Evolutionary conservation across 2,113 vertebrate genomes (phyloP).

Genomic region (Heloderma charlesbogerti): DNA sequence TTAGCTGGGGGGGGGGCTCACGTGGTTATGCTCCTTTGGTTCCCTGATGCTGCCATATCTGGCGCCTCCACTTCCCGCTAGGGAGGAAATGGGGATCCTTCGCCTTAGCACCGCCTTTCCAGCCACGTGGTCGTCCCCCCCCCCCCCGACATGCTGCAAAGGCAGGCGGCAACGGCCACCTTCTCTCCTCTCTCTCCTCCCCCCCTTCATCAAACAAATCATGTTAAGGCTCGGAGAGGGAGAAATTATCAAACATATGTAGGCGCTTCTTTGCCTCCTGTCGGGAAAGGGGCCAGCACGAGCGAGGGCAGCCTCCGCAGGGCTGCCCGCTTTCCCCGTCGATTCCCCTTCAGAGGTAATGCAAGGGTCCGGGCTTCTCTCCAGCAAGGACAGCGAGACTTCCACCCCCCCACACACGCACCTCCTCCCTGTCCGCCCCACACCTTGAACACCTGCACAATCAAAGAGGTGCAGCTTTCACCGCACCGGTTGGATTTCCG

Average conservation of each 20-base stretch:
- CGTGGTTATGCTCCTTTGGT: constrained; percentile 60
- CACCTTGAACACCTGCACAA: not conserved
- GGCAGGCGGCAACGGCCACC: not conserved
- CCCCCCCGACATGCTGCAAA: not conserved
- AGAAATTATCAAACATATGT: constrained; percentile 33
- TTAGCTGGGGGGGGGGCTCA: constrained; percentile 54
- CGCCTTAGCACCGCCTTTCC: constrained; percentile 31
- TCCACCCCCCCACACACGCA: too few species aligned
- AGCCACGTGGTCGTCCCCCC: not conserved
- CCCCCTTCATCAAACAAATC: constrained; percentile 56
- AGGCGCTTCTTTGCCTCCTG: constrained; percentile 47
- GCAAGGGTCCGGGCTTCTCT: not conserved
- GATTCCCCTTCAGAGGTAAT: not conserved
- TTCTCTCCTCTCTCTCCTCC: constrained; percentile 52
- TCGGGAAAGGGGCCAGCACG: constrained; percentile 24
- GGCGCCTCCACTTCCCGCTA: constrained; percentile 33
- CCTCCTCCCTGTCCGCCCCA: too few species aligned
- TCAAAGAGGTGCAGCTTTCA: not conserved
- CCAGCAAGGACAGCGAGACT: not conserved
- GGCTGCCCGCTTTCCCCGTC: not conserved
- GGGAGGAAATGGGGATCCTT: constrained; percentile 43
- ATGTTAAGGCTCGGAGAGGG: constrained; percentile 47
- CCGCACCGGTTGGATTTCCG: not conserved
- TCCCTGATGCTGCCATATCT: constrained; percentile 68
- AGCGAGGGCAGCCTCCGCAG: constrained; percentile 1